Base-by-base conservation (phyloP, 92 coral and sea anemone species). In the Nematostella vectensis region DNA sequence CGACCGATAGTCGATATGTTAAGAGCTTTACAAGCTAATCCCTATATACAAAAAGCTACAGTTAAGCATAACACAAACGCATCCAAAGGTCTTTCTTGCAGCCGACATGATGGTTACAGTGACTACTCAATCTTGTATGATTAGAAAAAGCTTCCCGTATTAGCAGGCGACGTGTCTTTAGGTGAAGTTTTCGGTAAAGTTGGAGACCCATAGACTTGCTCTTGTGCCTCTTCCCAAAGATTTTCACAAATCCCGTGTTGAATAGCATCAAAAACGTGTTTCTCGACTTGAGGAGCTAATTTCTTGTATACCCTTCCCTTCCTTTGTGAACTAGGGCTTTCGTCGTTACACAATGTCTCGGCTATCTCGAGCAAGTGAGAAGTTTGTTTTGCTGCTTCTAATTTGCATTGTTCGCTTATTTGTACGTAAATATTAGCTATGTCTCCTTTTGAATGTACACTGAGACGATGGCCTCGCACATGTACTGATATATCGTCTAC, bases 261-360 rank as follows among this genome's bases (percentile, higher is more conserved):
- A 28, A 84, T 61, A 25, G 64, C 82, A 25, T 79, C 70, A 62
- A 74, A 84, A 19, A 84, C 79, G 51, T 79, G 79, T 48, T 75
- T 74, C 21, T 84, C 94, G 17, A 79, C 75, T 27, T 79, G 83
- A 1, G 87, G 82, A 55, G 87, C 94, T 20, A 84, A 74, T 64
- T 84, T 84, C 66, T 84, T 84, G 49, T 60, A 67, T 13, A 79
- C 87, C 48, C 59, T 67, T 28, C 87, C 94, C 40, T 79, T 79
- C 21, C 94, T 67, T 39, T 80, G 64, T 4, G 75, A 69, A 31
- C 36, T 70, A 25, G 77, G 82, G 3, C 83, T 72, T 9, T 74
- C 49, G 17, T 71, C 69, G 11, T 31, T 65, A 57, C 94, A 84
- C 13, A 84, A 55, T 20, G 58, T 60, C 39, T 84, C 76, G 19